Conservation (phyloP, 2,113 vertebrate species). For the Entomyzon cyanotis region DNA sequence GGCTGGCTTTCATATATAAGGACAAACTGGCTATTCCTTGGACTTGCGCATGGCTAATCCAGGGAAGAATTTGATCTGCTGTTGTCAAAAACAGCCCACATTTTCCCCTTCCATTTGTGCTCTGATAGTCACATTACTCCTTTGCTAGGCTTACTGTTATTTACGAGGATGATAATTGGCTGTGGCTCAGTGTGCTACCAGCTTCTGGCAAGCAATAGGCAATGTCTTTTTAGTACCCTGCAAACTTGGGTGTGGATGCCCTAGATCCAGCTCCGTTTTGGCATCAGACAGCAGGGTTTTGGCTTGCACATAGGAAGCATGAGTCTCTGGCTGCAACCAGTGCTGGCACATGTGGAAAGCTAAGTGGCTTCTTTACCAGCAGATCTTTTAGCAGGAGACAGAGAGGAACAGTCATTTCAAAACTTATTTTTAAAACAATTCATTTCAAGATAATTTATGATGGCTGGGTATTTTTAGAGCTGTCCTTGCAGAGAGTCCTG, state of each 20-base stretch:
- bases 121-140: background rate
- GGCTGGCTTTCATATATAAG: background rate
- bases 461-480: conserved; percentile 68
- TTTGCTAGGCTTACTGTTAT: background rate
- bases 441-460: conserved; percentile 68
- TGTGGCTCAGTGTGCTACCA: background rate
- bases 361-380: conserved; percentile 52
- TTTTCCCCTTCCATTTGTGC: conserved; percentile 19
- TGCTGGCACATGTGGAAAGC: conserved; percentile 45
- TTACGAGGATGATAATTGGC: background rate
- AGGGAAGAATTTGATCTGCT: background rate
- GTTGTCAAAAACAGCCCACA: background rate
- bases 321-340: conserved; percentile 39
- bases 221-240: background rate
- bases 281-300: conserved; percentile 8
- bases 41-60: background rate
- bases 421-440: conserved; percentile 80
- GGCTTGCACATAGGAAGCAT: conserved; percentile 34
- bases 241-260: conserved; percentile 41
- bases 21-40: background rate
- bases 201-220: conserved; percentile 9
- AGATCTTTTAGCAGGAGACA: conserved; percentile 47
- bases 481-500: conserved; percentile 59
- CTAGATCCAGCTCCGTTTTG: conserved; percentile 36
- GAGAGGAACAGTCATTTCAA: conserved; percentile 63